Evolutionary conservation across 1,140 invertebrate genomes (phyloP), one percentile per base, ranked within the genome.

Genomic region (Zaprionus davidi): DNA sequence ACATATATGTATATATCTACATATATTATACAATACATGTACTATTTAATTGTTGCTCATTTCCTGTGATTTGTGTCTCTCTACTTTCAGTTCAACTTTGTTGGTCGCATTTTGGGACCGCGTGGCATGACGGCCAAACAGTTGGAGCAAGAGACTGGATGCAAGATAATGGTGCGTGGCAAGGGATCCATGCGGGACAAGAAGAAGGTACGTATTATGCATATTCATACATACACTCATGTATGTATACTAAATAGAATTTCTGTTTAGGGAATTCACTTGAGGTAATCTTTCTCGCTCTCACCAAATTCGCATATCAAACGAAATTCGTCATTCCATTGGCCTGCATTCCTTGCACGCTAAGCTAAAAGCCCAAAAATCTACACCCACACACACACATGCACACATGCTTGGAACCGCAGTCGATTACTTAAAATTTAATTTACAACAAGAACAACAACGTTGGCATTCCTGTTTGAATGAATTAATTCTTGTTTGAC

Each of bases 111-210:
- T 95, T 95, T 99, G 91, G 99, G 99, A 51, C 99, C 99, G 71
- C 95, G 99, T 81, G 99, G 99, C 78, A 99, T 99, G 98, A 99
- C 99, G 67, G 99, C 99, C 26, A 99, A 99, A 94, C 98, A 99
- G 94, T 94, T 99, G 92, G 99, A 99, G 94, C 97, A 99, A 94
- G 99, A 99, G 95, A 99, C 99, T 85, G 98, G 99, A 86, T 99
- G 99, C 94, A 99, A 99, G 96, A 99, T 99, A 84, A 99, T 99
- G 99, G 98, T 99, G 72, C 95, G 99, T 94, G 99, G 99, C 88
- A 98, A 99, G 94, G 99, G 99, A n/a, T 99, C 99, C 46, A 99
- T 99, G 99, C 95, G 99, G 93, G 99, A 99, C 93, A 99, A 99
- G 95, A 98, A 99, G 94, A 99, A 99, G 97, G 99, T 99, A 95